Base-by-base conservation (phyloP, 2,797 vertebrate species). In the Chaetophractus vellerosus region DNA sequence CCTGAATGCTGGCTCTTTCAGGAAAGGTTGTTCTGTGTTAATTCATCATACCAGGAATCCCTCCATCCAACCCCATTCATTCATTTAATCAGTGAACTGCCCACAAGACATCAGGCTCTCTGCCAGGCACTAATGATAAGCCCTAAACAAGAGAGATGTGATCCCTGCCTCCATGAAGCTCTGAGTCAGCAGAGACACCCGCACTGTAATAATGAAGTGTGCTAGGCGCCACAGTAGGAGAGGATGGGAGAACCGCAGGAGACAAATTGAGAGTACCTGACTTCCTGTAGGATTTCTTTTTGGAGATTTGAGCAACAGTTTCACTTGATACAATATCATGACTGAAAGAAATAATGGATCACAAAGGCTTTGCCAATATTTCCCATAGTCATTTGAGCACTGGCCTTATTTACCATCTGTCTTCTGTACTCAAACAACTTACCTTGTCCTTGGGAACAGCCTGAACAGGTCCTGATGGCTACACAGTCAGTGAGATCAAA, bases 381-480 rank as follows among this genome's bases (percentile, higher is more conserved):
- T 66, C 50, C 41, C 18, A 91, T 88, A 89, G 5, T 26, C 36
- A 90, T 18, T 7, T 82, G 61, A 96, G 23, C 1, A 45, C 10
- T 28, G 5, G 3, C 6, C 45, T 88, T 80, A 68, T 82, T 92
- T 81, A 63, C 26, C n/a, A 50, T 79, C 28, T 52, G 5, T 57
- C 31, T 55, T 64, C 31, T 2, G 10, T 45, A n/a, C 78, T 91
- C 41, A 41, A 93, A 69, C 87, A 69, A 97, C 98, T 98, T 88
- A 98, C 98, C 98, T 41, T 98, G 98, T 95, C 98, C 98, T 95
- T 0, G 95, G 38, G 93, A 97, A 96, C 98, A 99, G 83, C 97
- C 98, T 0, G 98, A 98, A 96, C 98, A 98, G 94, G 98, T 98
- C 88, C 88, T 94, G 69, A 99, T 98, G 0, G 98, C 98, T 52